Evolutionary conservation across 2,888 invertebrate genomes (phyloP).

Genomic region (Eupithecia vulgata): DNA sequence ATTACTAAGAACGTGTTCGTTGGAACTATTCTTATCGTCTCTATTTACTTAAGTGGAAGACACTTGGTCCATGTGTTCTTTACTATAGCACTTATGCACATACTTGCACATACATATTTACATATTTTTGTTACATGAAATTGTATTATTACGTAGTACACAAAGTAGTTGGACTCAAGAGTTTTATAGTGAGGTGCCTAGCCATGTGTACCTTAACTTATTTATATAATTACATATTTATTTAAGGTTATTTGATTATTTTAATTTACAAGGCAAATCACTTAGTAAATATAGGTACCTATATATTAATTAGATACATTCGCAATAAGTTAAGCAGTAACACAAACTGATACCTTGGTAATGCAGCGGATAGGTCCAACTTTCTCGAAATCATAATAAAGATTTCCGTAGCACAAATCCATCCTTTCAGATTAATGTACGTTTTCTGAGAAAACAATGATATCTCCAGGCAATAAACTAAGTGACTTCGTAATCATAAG

Average conservation of each 20-base stretch:
- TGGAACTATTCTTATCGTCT: no score
- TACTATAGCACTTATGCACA: no score
- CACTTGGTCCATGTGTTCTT: no score
- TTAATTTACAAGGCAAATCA: background rate
- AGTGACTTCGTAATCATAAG: conserved; percentile 22
- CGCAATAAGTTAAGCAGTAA: background rate
- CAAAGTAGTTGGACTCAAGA: background rate
- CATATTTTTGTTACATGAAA: background rate
- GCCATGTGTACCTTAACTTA: background rate
- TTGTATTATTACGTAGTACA: background rate
- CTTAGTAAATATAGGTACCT: background rate
- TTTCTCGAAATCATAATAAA: background rate
- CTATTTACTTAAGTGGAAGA: no score
- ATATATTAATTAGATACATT: background rate
- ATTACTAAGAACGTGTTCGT: no score
- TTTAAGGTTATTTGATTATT: background rate
- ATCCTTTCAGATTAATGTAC: background rate
- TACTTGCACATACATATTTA: no score
- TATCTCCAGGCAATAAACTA: conserved; percentile 13
- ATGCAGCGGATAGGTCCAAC: background rate
- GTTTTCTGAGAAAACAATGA: conserved; percentile 22
- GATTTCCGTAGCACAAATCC: background rate
- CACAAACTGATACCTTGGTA: background rate
- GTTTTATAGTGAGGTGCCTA: background rate
- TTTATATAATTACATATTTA: no score